Conservation (phyloP, 2,888 invertebrate genomes). For the Epistrophella euchroma region DNA sequence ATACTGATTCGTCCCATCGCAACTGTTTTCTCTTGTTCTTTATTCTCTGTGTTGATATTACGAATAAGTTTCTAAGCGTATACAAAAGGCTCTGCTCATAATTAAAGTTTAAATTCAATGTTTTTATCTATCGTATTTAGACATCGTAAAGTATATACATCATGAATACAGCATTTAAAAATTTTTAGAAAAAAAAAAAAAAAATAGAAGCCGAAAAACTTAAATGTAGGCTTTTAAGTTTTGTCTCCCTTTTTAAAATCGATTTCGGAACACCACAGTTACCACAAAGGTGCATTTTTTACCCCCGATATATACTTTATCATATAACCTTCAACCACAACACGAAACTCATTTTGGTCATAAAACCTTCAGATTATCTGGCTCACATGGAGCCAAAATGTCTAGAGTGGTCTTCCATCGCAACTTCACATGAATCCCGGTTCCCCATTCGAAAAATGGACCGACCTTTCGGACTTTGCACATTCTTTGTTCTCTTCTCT, state of each 20-base stretch:
- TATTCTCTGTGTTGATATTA: no score
- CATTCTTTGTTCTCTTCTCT: slow-evolving; percentile 10
- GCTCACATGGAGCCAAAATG: slow-evolving; percentile 70
- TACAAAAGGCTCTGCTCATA: no score
- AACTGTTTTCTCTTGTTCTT: no score
- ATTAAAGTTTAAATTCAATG: no score
- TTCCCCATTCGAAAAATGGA: slow-evolving; percentile 8
- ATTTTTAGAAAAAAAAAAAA: not conserved
- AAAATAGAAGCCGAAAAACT: not conserved
- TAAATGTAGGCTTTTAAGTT: not conserved
- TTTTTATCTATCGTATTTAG: not conserved
- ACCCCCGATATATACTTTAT: not conserved
- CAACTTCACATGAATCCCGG: slow-evolving; percentile 20
- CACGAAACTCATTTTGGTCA: slow-evolving; percentile 57
- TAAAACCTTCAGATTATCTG: slow-evolving; percentile 48
- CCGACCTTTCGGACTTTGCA: slow-evolving; percentile 43
- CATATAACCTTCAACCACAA: slow-evolving; percentile 31
- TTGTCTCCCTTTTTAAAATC: slow-evolving; percentile 63
- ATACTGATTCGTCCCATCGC: no score
- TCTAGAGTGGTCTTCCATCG: slow-evolving; percentile 46
- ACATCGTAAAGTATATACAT: not conserved
- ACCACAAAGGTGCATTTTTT: slow-evolving; percentile 46
- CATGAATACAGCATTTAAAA: not conserved
- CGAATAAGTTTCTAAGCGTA: no score
- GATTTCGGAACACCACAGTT: slow-evolving; percentile 62